Base-by-base conservation (phyloP, 2,888 invertebrate species). In the Tinea semifulvella region DNA sequence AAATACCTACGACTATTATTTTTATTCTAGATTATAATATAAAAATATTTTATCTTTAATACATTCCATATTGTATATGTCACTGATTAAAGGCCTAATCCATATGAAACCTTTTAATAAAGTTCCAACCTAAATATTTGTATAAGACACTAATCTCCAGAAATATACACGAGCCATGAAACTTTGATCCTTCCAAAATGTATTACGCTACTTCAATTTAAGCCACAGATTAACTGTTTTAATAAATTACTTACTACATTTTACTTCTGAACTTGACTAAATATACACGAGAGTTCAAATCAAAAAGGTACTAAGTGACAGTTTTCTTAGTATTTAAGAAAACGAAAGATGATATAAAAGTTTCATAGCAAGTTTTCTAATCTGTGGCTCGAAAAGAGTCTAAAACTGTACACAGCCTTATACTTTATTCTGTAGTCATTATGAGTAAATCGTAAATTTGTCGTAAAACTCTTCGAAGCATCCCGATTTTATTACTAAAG, bases 391-490 rank as follows among this genome's bases (percentile, higher is more conserved):
- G 11, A 2, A 31, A 13, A 14, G 11, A 14, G 31, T 31, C 11
- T 13, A 31, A 31, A 31, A 14, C 11, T 31, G 31, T 31, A 31
- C 31, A 31, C 31, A 31, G 14, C 38, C 17, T 17, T 38, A 16
- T 38, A 17, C 38, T 18, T 22, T 40, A 40, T 40, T 40, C 22
- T 13, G 40, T 22, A 40, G 40, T 40, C 40, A 40, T 40, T 40
- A 40, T 40, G 40, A 40, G 40, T 40, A 22, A 40, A 22, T 40
- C 40, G 40, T 40, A 40, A 40, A 40, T 40, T 40, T 40, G 20
- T 40, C 40, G 40, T 40, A 40, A 40, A 40, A 20, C 19, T 22
- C 22, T 40, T 40, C 22, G 22, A 5, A 36, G 20, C 19, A 22
- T 40, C 40, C 13, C 40, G 40, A 40, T 40, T 40, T 40, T 40